Base-by-base conservation (phyloP, 2,797 vertebrate species). In the Clarias platycephalus region DNA sequence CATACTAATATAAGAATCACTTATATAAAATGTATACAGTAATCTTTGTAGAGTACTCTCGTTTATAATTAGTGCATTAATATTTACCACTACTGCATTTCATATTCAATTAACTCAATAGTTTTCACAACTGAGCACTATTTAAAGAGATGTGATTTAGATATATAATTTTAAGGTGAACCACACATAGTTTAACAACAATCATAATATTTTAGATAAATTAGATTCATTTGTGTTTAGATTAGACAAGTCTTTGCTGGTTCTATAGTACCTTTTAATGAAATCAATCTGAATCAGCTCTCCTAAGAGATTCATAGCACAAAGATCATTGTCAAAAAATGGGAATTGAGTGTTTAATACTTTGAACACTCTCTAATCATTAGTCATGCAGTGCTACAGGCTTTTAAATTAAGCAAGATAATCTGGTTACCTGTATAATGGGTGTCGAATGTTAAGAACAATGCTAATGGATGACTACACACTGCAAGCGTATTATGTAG, bases 11-110 rank as follows among this genome's bases (percentile, higher is more conserved):
- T 77, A 57, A 58, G 66, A 79, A 44, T 63, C 62, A 77, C 20
- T 66, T 37, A 40, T 20, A 55, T 77, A 40, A 26, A 76, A 34
- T 68, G 13, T 40, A 68, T 79, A 24, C 18, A 67, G 63, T 64
- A 31, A 26, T 53, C n/a, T 44, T 63, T 16, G 16, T 82, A 34
- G n/a, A 31, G 18, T 31, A 62, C n/a, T 31, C 37, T 53, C 2
- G 12, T 83, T 66, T 78, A 68, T 28, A 67, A 44, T 20, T 53
- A 60, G 16, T 70, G 2, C 44, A 67, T 78, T 75, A 83, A 9
- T 83, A 83, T 77, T 64, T 78, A 78, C 72, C 82, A 76, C 60
- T 75, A 83, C 72, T 40, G 62, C 9, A 58, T 72, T 72, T 60
- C 15, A n/a, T 84, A 71, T 62, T 40, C n/a, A 53, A 62, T 62